These are phyloP conservation scores for Neolamprologus ventralis DNA, from an alignment of 2,113 vertebrate genomes.

Conservation along the genomic window DNA sequence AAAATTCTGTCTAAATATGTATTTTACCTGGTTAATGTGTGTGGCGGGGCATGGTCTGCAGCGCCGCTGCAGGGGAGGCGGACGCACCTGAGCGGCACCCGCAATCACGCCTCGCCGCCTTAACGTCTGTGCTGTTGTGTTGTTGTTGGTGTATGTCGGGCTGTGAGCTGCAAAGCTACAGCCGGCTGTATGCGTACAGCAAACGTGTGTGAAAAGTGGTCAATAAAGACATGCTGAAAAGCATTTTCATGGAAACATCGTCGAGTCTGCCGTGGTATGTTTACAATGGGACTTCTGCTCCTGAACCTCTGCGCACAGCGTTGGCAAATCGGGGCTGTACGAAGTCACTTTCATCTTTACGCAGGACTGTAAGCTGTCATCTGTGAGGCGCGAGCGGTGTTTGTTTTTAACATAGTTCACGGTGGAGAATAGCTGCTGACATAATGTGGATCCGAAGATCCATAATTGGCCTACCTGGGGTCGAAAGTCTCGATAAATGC, in stretches of 20 bases:
- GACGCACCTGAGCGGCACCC: accelerated
- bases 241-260: accelerated
- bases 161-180: accelerated
- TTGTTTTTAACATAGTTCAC: background rate
- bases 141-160: accelerated
- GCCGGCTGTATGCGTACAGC: too few species aligned
- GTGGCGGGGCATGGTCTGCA: accelerated
- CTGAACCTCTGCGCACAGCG: too few species aligned
- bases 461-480: background rate
- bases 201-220: accelerated
- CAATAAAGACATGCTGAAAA: too few species aligned
- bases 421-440: accelerated
- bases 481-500: background rate
- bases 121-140: background rate
- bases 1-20: too few species aligned
- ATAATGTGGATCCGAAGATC: background rate
- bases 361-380: background rate
- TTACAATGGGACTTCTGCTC: too few species aligned
- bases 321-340: accelerated
- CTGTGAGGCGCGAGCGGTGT: accelerated
- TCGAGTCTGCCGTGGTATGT: too few species aligned
- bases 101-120: accelerated
- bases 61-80: accelerated
- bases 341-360: background rate
- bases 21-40: too few species aligned